Evolutionary conservation across 2,113 vertebrate species (phyloP), one percentile per base, ranked within the genome.

Genomic region (Syrmaticus mikado): DNA sequence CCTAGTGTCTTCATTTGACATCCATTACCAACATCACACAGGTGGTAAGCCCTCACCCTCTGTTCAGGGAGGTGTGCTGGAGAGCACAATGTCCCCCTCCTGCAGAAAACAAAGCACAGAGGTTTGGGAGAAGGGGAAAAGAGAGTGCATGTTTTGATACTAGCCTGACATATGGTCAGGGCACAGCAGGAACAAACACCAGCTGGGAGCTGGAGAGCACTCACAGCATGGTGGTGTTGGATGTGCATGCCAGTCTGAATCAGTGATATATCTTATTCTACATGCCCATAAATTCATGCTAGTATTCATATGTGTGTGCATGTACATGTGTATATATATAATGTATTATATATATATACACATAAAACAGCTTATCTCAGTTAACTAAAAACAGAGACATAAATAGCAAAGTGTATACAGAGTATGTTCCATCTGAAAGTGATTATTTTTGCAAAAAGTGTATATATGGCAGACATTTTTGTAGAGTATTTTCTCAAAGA

Each of bases 381-480:
- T 2, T 60, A 38, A 9, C 57, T 46, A 78, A 53, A 53, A 65
- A 19, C 28, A 41, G 18, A 65, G 17, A 84, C 10, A 50, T 6
- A 68, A 78, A 67, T 0, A 75, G 4, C 15, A 82, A 93, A 78
- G 57, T 20, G 2, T 28, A 30, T 83, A 10, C 8, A 86, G 18
- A 28, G 20, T 11, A 10, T 20, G 81, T 46, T 86, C 83, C 50
- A 80, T 46, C 87, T 96, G 84, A 89, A 87, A 90, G 74, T 80
- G 58, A 71, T 84, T 58, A 45, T 85, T 46, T 93, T 93, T 95
- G 74, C 74, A 94, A 48, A 87, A 92, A 87, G 32, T 90, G 68
- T 92, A 90, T 93, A 95, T 67, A 62, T 92, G 78, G 25, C 60
- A 82, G 55, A 77, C 84, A 81, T 90, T 94, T 96, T 67, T 93